Base-by-base conservation (phyloP, 1,140 invertebrate genomes). In the Thalassaphorura encarpata region DNA sequence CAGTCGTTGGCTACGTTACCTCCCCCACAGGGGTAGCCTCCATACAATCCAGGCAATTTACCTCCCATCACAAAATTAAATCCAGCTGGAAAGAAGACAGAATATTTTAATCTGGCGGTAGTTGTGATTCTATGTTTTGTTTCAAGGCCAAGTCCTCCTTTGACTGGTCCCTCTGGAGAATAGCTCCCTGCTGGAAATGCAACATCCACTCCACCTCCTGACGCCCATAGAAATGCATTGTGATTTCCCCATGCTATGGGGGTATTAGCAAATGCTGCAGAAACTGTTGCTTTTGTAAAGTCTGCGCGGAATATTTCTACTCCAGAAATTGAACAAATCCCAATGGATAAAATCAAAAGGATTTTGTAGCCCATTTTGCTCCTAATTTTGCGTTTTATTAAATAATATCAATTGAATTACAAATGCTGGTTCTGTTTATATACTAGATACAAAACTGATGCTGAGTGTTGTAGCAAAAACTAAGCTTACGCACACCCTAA, bases 1-100 rank as follows among this genome's bases (percentile, higher is more conserved):
- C 57, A 59, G 36, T 59, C 52, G 11, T 29, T 50, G 23, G 56
- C 56, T 3, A 42, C 40, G 21, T 52, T 39, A 33, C 56, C 56
- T 21, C 56, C 56, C 4, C 48, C 26, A 31, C 56, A 58, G 0
- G 23, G 28, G 3, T 52, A 40, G n/a, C 56, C 56, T 6, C 56
- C 56, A 27, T 58, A 58, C 13, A 58, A 41, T 18, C 56, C 56
- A 2, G 50, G 33, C 0, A 58, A 21, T 40, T 58, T 58, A 36
- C 56, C 54, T 28, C 26, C 26, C 11, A 8, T 6, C 11, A 18
- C 16, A 23, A 43, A 43, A 18, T 43, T 21, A 23, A 43, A 43
- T 13, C 19, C 42, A 8, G 11, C 42, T 43, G 42, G 42, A 23
- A 43, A 43, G 11, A 11, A 43, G 19, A 43, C 42, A 8, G 46